Base-by-base conservation (phyloP, 2,797 vertebrate genomes). In the Eremophila alpestris region DNA sequence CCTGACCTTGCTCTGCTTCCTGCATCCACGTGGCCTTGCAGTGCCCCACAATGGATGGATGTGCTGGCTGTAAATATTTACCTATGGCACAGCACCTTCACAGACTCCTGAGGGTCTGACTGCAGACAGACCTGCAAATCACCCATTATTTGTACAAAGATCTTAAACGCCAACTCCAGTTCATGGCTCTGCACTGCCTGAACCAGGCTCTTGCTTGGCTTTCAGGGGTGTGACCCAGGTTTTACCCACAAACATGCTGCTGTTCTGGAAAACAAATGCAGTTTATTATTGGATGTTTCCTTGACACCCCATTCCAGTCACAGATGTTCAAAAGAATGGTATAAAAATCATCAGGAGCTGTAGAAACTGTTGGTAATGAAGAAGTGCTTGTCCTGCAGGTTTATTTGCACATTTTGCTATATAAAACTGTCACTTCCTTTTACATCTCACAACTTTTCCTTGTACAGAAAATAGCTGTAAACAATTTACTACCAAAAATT, bases 71-170 rank as follows among this genome's bases (percentile, higher is more conserved):
- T 99, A 99, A 99, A 99, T 99, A 99, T 99, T 99, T 99, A 98
- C 98, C 98, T 98, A 98, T 96, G 99, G 99, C 99, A 99, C 99
- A 99, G 98, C 98, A 98, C 98, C 98, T 99, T 99, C 99, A 98
- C 98, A 99, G 98, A 99, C 97, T 98, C 98, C 91, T 97, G 98
- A 98, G 98, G 97, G 98, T 98, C 98, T 98, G 98, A 98, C 97
- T 98, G 98, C 96, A 98, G 98, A 97, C 95, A 98, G 97, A 99
- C 98, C 98, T 99, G 98, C 98, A 99, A 99, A 99, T 99, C 81
- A 96, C 98, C 98, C 98, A 97, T 99, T 99, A 99, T 99, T 99
- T 99, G 99, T 99, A 98, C 98, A 99, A 98, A 98, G 97, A 98
- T 96, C 97, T 98, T 98, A 98, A 97, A 98, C 97, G 97, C 97